Base-by-base conservation (phyloP, 2,797 vertebrate species). In the Mormyrops boulengeri region DNA sequence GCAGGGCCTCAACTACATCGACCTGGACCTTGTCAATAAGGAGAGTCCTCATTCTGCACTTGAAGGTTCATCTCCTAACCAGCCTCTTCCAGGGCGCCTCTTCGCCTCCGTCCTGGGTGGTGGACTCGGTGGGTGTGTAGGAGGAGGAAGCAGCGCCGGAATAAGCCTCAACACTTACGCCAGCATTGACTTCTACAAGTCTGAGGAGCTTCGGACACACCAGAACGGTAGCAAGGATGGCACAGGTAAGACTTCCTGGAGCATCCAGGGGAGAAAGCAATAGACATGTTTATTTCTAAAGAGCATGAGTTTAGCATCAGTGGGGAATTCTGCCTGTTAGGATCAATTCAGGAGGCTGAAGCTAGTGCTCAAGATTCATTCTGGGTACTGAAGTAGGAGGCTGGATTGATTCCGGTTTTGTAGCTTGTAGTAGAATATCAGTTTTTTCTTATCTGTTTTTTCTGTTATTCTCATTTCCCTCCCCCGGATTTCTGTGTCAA, bases 161-260 rank as follows among this genome's bases (percentile, higher is more conserved):
- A 90, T 89, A 30, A 91, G 84, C 60, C 93, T 93, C 94, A 97
- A 97, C 91, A 95, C 94, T 89, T 98, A 97, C 2, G 95, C 96
- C 92, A 95, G 95, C 95, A 97, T 97, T 53, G 95, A 97, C 94
- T 97, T 97, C 94, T 97, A 96, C 90, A 97, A 96, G 92, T 95
- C 95, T 0, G 91, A 93, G 90, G 96, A 96, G 93, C 94, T 96
- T 89, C 94, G 96, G 93, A 93, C 95, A 84, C 94, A 95, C 86
- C 95, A 96, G 92, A 94, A 87, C 80, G 95, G 92, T 69, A 94
- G 95, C 90, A 95, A 95, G 47, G 96, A 97, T 89, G 95, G 94
- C 90, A 95, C 95, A 95, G 95, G 95, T 96, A 91, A 94, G 94
- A 11, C 1, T 88, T 80, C 77, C 41, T 82, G 77, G 38, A 19